phyloP scores from a whole-genome alignment of 2,797 vertebrate species.

The Mionectes olivaceus region DNA sequence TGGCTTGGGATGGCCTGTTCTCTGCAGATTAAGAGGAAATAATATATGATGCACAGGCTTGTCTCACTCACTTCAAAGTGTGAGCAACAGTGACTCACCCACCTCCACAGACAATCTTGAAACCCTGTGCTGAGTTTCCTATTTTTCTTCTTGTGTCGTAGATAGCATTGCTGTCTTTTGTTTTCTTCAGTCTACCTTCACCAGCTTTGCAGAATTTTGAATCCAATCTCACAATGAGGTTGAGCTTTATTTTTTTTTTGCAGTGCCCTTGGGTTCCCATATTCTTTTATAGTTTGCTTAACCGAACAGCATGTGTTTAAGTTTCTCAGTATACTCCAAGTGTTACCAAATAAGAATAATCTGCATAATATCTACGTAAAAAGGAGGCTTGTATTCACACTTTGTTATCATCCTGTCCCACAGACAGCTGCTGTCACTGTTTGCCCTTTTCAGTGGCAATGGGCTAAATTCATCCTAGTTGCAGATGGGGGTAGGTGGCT shows the following conservation, averaged over 20 bases:
- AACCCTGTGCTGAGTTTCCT: slow-evolving; percentile 59
- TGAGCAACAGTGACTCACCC: slow-evolving; percentile 74
- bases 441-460: slow-evolving; percentile 67
- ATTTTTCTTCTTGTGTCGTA: slow-evolving; percentile 49
- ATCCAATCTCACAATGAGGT: slow-evolving; percentile 47
- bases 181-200: slow-evolving; percentile 54
- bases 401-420: slow-evolving; percentile 58
- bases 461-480: slow-evolving; percentile 50
- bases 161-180: slow-evolving; percentile 61
- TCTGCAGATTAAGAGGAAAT: slow-evolving; percentile 65
- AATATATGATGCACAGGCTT: slow-evolving; percentile 33
- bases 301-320: slow-evolving; percentile 56
- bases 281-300: slow-evolving; percentile 43
- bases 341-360: slow-evolving; percentile 67
- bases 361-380: slow-evolving; percentile 53
- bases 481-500: background rate
- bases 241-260: slow-evolving; percentile 18
- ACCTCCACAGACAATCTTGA: slow-evolving; percentile 65
- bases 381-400: slow-evolving; percentile 58
- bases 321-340: slow-evolving; percentile 26
- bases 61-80: slow-evolving; percentile 64
- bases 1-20: slow-evolving; percentile 42
- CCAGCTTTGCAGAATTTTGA: slow-evolving; percentile 45
- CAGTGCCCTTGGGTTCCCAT: slow-evolving; percentile 19
- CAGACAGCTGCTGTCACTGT: slow-evolving; percentile 59